phyloP scores from a whole-genome alignment of 1,140 invertebrate genomes.

The Glomeris maerens region DNA sequence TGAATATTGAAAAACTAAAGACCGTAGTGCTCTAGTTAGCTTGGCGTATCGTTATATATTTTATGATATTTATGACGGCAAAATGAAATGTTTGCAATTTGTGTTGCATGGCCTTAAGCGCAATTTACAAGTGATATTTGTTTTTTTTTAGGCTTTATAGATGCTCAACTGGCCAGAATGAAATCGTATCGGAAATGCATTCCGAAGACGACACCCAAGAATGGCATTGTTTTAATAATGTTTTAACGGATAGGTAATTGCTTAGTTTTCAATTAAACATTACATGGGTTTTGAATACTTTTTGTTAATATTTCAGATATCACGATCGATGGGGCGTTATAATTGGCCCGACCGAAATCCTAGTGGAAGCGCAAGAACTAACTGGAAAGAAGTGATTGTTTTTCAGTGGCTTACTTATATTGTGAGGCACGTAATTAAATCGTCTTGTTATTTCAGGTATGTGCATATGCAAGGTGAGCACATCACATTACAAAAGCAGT shows the following conservation, averaged over 20 bases:
- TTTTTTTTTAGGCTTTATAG: not conserved
- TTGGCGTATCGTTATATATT: too few species aligned
- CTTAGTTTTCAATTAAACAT: not conserved
- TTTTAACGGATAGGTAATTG: not conserved
- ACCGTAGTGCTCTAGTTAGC: too few species aligned
- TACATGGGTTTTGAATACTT: not conserved
- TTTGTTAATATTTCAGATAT: slow-evolving; percentile 25
- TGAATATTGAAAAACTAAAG: too few species aligned
- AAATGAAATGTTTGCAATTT: too few species aligned
- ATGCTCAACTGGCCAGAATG: not conserved
- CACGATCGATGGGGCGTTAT: slow-evolving; percentile 45
- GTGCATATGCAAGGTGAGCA: slow-evolving; percentile 37
- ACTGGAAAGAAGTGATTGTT: slow-evolving; percentile 40
- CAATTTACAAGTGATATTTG: not conserved
- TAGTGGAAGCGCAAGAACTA: slow-evolving; percentile 57
- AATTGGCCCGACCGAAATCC: slow-evolving; percentile 48
- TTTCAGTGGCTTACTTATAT: not conserved
- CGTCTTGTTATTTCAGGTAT: slow-evolving; percentile 25
- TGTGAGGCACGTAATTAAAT: not conserved
- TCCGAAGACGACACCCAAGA: not conserved
- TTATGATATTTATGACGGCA: too few species aligned
- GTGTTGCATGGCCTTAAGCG: not conserved
- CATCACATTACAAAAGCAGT: slow-evolving; percentile 48
- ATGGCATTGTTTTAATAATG: too few species aligned
- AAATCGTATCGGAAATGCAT: not conserved